Conservation (phyloP, 2,797 vertebrate genomes). For the Otolemur crassicaudatus region DNA sequence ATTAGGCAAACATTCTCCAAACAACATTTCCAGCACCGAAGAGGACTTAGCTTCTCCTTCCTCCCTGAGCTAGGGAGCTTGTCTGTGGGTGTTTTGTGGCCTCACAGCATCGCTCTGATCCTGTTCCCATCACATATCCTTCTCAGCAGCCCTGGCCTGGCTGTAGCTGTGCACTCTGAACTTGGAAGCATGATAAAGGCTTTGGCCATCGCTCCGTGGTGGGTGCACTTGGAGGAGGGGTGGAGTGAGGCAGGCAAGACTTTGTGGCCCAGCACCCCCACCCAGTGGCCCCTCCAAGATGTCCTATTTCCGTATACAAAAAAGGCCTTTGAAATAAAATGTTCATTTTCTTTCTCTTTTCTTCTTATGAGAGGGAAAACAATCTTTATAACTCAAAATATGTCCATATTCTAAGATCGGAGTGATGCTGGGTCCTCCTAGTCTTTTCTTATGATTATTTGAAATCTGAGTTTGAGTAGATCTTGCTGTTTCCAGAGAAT, state of each 20-base stretch:
- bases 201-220: neutral
- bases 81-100: neutral
- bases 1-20: neutral
- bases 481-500: conserved; percentile 20
- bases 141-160: neutral
- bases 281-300: neutral
- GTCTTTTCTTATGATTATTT: neutral
- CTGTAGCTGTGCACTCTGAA: neutral
- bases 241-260: neutral
- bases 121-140: neutral
- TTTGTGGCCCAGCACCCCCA: neutral
- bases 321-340: neutral
- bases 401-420: neutral
- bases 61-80: neutral
- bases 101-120: neutral
- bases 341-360: neutral
- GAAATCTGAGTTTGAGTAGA: conserved; percentile 19
- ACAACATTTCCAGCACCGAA: neutral
- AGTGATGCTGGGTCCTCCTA: neutral
- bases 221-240: neutral
- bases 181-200: neutral
- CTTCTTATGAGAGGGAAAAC: neutral
- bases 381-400: neutral
- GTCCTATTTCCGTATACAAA: neutral
- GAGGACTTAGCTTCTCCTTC: neutral